Base-by-base conservation (phyloP, 2,888 invertebrate species). In the Branchellion lobata region DNA sequence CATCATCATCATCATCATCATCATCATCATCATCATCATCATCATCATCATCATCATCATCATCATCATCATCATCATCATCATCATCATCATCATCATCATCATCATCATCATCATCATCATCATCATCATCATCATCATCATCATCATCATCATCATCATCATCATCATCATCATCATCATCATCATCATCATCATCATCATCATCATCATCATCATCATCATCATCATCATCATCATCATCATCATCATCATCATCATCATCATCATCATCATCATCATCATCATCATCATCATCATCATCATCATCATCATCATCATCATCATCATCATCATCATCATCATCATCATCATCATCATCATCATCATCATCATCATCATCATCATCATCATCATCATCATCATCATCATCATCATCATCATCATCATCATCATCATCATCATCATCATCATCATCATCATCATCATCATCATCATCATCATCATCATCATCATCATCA, bases 191-290 rank as follows among this genome's bases (percentile, higher is more conserved):
- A 0, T 5, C 74, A 27, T 74, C 40, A 29, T 53, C 75, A 1
- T 75, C 75, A 47, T 75, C 76, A 57, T 75, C 75, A 51, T 47
- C 75, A 75, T 21, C 75, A 75, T 51, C 75, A 24, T 71, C 8
- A 74, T 74, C 74, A 74, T 18, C 74, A 47, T 51, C 53, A 40
- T 51, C 1, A 74, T 74, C 53, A 74, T 1, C 74, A 27, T 74
- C 74, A 40, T 74, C 74, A 0, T 5, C 74, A 27, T 74, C 40
- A 29, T 53, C 75, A 1, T 75, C 75, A 47, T 75, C 76, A 57
- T 75, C 75, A 51, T 47, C 75, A 75, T 21, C 75, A 75, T 51
- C 75, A 24, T 71, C 8, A 74, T 74, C 74, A 74, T 18, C 74
- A 47, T 51, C 53, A 40, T 51, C 1, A 74, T 74, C 53, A 74